These are phyloP conservation scores for Xanthia icteritia DNA, from an alignment of 2,888 invertebrate species.

Conservation along the genomic window DNA sequence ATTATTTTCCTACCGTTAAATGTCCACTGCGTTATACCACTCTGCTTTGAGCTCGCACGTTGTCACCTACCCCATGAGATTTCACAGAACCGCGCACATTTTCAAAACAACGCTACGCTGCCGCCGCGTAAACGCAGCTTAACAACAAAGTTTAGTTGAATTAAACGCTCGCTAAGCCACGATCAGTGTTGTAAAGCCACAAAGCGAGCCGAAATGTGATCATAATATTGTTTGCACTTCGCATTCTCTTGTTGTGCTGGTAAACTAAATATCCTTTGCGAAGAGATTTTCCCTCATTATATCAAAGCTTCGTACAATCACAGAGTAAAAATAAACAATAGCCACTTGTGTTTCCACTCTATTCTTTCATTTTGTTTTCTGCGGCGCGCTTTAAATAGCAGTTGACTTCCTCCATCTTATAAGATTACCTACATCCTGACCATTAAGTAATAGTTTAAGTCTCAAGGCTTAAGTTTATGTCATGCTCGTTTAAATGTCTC, in stretches of 20 bases:
- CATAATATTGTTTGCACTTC: constrained; percentile 55
- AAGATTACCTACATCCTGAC: too few species aligned
- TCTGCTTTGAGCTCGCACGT: too few species aligned
- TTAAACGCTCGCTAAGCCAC: constrained; percentile 43
- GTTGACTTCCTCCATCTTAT: too few species aligned
- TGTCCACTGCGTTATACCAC: neutral
- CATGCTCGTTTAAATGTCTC: too few species aligned
- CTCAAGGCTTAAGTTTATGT: too few species aligned
- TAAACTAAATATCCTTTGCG: constrained; percentile 32
- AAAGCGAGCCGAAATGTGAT: constrained; percentile 33
- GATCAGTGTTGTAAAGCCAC: constrained; percentile 40
- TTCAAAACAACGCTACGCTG: neutral
- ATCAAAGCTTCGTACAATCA: neutral
- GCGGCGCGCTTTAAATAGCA: too few species aligned
- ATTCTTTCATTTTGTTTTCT: too few species aligned
- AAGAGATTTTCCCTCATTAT: neutral
- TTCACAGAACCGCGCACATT: neutral
- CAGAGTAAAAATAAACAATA: too few species aligned
- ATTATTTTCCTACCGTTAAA: neutral
- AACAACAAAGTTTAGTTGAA: constrained; percentile 22
- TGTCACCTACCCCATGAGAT: neutral
- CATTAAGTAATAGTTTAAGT: too few species aligned
- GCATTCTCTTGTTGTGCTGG: constrained; percentile 34
- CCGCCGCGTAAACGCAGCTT: constrained; percentile 6
- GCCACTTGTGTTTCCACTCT: neutral